Base-by-base conservation (phyloP, 2,113 vertebrate species). In the Sciurus niger region DNA sequence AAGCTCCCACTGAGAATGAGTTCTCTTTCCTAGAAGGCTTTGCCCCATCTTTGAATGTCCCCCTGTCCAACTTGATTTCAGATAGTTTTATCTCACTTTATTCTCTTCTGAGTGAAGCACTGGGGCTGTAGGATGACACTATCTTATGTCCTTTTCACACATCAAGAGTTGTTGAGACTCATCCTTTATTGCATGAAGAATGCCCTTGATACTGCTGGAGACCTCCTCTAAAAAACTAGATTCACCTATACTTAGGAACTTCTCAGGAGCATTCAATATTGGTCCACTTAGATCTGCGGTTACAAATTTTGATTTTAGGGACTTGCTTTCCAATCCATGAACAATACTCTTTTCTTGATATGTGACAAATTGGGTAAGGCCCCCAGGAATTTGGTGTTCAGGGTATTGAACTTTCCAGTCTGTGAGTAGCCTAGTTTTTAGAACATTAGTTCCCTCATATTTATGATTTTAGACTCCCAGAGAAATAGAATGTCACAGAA, bases 301-400 rank as follows among this genome's bases (percentile, higher is more conserved):
- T 91, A n/a, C 12, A 60, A 43, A 46, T 68, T 94, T 83, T 89
- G 11, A 40, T 91, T 92, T 94, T 30, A 72, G 22, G 51, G 17
- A 2, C 72, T 90, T 73, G 17, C 53, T 67, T 90, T 88, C 82
- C 22, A 28, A 22, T 76, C 8, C 32, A 40, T 46, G 48, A 55
- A 48, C 58, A 89, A 76, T 43, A 60, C 70, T 80, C 18, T 73
- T 88, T 89, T 88, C 53, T 4, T 55, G 30, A 14, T 67, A 67
- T 80, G 34, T 60, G 46, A 28, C 48, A 30, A 51, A 55, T 34
- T 82, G 58, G 34, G 17, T 65, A 68, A 51, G 32, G 43, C 30
- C 16, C 7, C 48, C 20, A 89, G 11, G 46, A 67, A 79, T 17
- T 46, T 87, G 32, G 4, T 25, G 84, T 84, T 65, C 25, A 73